A percentile compares a stretch with the other conserved stretches of the same genome.
Evolutionary conservation across 2,888 invertebrate species (phyloP).

Genomic region (Pristionchus mayeri): DNA sequence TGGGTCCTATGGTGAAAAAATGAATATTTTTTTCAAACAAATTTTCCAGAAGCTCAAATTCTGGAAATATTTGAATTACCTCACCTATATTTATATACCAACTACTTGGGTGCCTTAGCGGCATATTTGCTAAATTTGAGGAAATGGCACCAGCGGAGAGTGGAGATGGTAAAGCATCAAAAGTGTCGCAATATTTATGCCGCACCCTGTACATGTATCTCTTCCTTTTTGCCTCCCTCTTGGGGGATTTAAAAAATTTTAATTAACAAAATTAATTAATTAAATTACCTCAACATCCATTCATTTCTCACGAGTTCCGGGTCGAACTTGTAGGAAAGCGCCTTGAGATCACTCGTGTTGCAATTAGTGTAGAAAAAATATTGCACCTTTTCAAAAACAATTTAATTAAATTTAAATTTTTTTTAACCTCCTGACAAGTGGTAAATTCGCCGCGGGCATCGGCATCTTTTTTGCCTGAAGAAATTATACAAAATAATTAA

Average conservation of each 20-base stretch:
- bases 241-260: too few relatives aligned
- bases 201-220: too few relatives aligned
- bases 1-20: too few relatives aligned
- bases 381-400: neutral
- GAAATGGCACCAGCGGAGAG: too few relatives aligned
- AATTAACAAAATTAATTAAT: neutral
- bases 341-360: conserved; percentile 9
- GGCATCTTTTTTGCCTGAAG: neutral
- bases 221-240: neutral
- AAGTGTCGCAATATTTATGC: too few relatives aligned
- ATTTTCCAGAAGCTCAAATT: too few relatives aligned
- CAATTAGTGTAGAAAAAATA: conserved; percentile 16
- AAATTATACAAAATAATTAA: neutral
- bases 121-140: too few relatives aligned
- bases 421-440: neutral
- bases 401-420: neutral
- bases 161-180: too few relatives aligned
- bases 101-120: too few relatives aligned
- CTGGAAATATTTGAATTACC: too few relatives aligned
- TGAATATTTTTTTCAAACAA: too few relatives aligned
- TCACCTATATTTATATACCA: too few relatives aligned
- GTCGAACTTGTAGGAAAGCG: neutral
- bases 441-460: neutral
- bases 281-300: conserved; percentile 22
- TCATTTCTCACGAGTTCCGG: conserved; percentile 27